Evolutionary conservation across 2,888 invertebrate genomes (phyloP).

Genomic region (Ommatoiulus sabulosus): DNA sequence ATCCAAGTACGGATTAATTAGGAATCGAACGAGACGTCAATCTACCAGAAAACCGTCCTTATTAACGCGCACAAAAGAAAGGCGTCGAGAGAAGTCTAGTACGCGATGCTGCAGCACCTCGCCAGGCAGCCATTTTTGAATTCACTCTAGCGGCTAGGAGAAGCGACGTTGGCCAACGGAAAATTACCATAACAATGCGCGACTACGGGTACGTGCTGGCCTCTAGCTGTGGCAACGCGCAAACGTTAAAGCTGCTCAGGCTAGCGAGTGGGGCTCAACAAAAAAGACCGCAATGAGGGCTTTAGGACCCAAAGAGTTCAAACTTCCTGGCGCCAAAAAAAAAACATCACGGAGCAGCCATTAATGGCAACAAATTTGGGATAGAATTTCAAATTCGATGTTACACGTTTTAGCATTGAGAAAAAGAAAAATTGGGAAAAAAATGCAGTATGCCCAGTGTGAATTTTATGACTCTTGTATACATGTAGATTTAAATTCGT

Average conservation of each 20-base stretch:
- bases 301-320: not conserved
- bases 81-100: not conserved
- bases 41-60: conserved; percentile 8
- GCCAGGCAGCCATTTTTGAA: not conserved
- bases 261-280: not conserved
- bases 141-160: not conserved
- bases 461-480: too few relatives aligned
- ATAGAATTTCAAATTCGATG: too few relatives aligned
- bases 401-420: too few relatives aligned
- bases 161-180: not conserved
- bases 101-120: not conserved
- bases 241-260: not conserved
- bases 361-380: too few relatives aligned
- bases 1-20: not conserved
- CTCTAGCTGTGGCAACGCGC: not conserved
- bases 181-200: conserved; percentile 8
- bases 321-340: too few relatives aligned
- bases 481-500: too few relatives aligned
- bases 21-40: not conserved
- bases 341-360: too few relatives aligned
- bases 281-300: not conserved
- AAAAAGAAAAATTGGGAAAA: too few relatives aligned
- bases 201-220: conserved; percentile 29
- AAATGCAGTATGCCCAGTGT: too few relatives aligned
- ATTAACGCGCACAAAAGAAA: not conserved